Evolutionary conservation across 2,113 vertebrate species (phyloP).

Genomic region (Collichthys lucidus): DNA sequence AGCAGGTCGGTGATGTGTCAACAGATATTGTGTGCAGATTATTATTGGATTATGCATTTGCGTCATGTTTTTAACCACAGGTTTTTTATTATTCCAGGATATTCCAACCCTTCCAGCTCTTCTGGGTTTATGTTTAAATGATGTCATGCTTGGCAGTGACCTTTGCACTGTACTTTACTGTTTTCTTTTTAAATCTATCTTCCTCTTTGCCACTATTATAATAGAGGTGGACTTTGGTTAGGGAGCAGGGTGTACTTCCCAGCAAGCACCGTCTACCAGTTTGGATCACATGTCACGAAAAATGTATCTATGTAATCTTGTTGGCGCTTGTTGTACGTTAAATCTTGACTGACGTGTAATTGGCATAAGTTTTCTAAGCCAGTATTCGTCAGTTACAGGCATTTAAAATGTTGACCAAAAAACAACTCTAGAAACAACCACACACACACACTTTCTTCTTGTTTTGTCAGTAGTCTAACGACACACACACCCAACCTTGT

Average conservation of each 20-base stretch:
- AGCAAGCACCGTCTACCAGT: neutral
- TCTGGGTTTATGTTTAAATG: neutral
- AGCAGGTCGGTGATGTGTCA: constrained; percentile 82
- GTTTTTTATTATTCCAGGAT: neutral
- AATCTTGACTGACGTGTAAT: neutral
- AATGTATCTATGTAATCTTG: neutral
- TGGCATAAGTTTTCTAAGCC: neutral
- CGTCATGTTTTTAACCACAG: constrained; percentile 1
- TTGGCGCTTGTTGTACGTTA: neutral
- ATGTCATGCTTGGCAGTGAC: neutral
- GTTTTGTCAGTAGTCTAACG: neutral
- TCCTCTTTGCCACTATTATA: neutral
- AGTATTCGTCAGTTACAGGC: neutral
- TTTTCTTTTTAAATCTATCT: neutral
- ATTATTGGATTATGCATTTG: neutral
- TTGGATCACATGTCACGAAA: neutral
- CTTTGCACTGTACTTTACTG: neutral
- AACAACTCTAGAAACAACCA: neutral
- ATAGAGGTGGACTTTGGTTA: constrained; percentile 6
- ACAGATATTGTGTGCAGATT: neutral
- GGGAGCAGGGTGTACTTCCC: neutral
- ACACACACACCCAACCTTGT: constrained; percentile 12
- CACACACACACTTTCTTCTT: constrained; percentile 28
- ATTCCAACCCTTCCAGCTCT: neutral
- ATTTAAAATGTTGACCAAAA: neutral